These are phyloP conservation scores for Drosophila atripex DNA, from an alignment of 2,888 invertebrate species.

Conservation along the genomic window DNA sequence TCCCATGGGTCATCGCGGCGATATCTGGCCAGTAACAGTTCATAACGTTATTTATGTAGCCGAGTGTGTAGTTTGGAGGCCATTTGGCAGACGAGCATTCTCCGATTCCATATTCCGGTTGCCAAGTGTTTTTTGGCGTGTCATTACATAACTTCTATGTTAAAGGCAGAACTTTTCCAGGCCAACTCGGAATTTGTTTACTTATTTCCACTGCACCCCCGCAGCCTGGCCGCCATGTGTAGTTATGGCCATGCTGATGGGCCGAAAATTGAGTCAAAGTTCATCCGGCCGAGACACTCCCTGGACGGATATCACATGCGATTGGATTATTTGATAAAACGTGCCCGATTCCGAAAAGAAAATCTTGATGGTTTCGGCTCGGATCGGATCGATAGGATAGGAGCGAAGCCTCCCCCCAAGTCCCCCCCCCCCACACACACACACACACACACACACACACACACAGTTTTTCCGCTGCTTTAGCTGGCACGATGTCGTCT, in stretches of 20 bases:
- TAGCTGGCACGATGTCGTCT: conserved; percentile 48
- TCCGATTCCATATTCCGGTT: conserved; percentile 22
- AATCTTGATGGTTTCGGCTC: conserved; percentile 37
- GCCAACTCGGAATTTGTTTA: conserved; percentile 52
- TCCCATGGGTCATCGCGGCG: conserved; percentile 61
- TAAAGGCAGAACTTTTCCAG: conserved; percentile 43
- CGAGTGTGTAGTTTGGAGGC: conserved; percentile 1
- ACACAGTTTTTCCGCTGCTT: conserved; percentile 45
- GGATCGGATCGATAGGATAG: conserved; percentile 19
- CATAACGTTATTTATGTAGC: conserved; percentile 37
- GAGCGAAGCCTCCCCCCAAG: conserved; percentile 6
- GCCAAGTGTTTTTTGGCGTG: conserved; percentile 58
- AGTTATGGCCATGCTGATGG: conserved; percentile 25
- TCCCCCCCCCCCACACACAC: conserved; percentile 41
- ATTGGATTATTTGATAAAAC: conserved; percentile 38
- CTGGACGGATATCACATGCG: conserved; percentile 26
- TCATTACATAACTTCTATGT: conserved; percentile 66
- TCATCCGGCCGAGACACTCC: conserved; percentile 31
- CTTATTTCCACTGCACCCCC: conserved; percentile 36
- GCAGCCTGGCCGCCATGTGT: not conserved
- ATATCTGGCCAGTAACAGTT: conserved; percentile 53
- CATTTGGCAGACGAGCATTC: conserved; percentile 3
- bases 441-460: too few relatives aligned
- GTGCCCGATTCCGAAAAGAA: conserved; percentile 35
- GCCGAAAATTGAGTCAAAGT: conserved; percentile 37